Evolutionary conservation across 2,113 vertebrate genomes (phyloP).

Genomic region (Dendrocopos noguchii): DNA sequence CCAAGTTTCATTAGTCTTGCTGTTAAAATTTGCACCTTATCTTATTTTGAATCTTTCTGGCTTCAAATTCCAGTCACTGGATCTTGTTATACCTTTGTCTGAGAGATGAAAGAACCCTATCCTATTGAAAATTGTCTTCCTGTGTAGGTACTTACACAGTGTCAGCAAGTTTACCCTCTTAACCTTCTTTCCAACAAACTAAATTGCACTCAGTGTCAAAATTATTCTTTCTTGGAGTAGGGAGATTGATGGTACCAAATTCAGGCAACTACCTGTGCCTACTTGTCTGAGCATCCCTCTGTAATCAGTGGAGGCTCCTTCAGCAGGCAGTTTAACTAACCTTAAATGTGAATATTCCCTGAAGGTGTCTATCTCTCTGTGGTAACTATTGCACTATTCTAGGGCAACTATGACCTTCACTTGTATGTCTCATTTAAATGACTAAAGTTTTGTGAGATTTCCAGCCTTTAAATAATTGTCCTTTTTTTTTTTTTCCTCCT

Average conservation of each 20-base stretch:
- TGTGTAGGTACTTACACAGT: background rate
- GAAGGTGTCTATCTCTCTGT: background rate
- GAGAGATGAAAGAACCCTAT: background rate
- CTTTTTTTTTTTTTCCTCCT: background rate
- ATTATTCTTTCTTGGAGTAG: background rate
- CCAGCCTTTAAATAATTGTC: background rate
- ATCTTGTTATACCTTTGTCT: conserved; percentile 37
- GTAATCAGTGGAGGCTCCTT: background rate
- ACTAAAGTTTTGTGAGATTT: background rate
- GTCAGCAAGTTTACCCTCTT: background rate
- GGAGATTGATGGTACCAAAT: background rate
- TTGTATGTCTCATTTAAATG: background rate
- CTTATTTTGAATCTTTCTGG: conserved; percentile 42
- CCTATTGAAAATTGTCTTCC: background rate
- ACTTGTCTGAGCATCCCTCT: background rate
- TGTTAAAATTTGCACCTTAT: conserved; percentile 50
- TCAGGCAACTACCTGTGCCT: background rate
- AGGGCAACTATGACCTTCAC: background rate
- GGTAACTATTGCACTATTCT: background rate
- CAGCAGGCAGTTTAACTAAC: background rate
- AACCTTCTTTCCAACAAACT: background rate
- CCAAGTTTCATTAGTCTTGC: conserved; percentile 15
- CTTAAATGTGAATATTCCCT: background rate
- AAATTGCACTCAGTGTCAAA: background rate
- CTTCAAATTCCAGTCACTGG: conserved; percentile 16